Conservation (phyloP, 2,888 invertebrate genomes). For the Nephrotoma flavescens region DNA sequence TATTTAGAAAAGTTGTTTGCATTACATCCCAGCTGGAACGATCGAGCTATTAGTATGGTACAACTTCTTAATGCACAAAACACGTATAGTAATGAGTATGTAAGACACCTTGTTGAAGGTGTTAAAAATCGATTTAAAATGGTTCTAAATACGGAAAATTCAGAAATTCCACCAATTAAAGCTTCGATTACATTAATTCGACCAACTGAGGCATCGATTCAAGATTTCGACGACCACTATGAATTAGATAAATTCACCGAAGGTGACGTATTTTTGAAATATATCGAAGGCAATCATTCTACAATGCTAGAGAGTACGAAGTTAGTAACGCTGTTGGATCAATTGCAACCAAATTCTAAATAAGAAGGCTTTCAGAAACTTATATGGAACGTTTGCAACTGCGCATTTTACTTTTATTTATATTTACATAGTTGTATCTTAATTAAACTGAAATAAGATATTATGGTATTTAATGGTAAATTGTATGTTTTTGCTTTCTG, state of each 20-base stretch:
- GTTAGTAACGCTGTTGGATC: neutral
- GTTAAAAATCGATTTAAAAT: conserved; percentile 28
- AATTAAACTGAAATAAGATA: too few species aligned
- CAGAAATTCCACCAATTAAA: conserved; percentile 34
- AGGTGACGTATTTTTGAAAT: conserved; percentile 36
- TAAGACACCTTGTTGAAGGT: conserved; percentile 27
- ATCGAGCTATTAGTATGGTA: conserved; percentile 38
- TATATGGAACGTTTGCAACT: too few species aligned
- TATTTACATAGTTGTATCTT: too few species aligned
- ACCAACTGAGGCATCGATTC: conserved; percentile 41
- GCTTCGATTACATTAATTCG: conserved; percentile 46
- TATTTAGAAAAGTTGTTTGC: conserved; percentile 30
- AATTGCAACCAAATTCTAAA: neutral
- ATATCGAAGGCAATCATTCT: conserved; percentile 55
- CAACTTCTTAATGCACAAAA: conserved; percentile 30
- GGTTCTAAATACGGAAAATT: conserved; percentile 7
- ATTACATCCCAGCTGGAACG: conserved; percentile 39
- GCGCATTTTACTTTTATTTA: too few species aligned
- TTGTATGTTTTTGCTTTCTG: too few species aligned
- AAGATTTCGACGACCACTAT: conserved; percentile 46
- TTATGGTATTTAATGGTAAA: too few species aligned
- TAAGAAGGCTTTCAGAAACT: conserved; percentile 11
- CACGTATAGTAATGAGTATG: conserved; percentile 30
- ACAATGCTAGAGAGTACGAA: conserved; percentile 48
- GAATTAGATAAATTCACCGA: neutral